Evolutionary conservation across 1,140 invertebrate species (phyloP).

Genomic region (Hirudo medicinalis): DNA sequence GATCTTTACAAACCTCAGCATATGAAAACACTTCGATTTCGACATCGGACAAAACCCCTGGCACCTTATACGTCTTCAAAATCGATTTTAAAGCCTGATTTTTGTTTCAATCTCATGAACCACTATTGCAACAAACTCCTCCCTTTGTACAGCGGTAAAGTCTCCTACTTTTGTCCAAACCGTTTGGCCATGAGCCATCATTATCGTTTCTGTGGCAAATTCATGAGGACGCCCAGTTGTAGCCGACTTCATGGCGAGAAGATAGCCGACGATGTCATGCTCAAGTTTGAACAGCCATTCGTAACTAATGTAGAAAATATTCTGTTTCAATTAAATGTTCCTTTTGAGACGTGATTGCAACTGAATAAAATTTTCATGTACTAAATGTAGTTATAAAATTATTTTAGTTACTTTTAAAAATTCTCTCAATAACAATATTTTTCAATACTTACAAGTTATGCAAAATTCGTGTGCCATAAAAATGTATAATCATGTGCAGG

Average conservation of each 20-base stretch:
- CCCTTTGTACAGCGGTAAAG: neutral
- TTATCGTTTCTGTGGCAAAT: conserved; percentile 12
- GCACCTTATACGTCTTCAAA: neutral
- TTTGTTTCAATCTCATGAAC: conserved; percentile 13
- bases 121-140: neutral
- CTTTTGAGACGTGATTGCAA: too few species aligned
- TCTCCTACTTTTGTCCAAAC: neutral
- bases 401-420: too few species aligned
- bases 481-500: too few species aligned
- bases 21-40: neutral
- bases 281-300: neutral
- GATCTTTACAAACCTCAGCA: neutral
- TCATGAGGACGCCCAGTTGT: neutral
- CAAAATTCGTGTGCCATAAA: too few species aligned
- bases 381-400: too few species aligned
- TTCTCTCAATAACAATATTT: too few species aligned
- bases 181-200: conserved; percentile 7
- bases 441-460: too few species aligned
- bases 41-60: neutral
- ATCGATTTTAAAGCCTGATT: neutral
- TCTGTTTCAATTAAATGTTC: too few species aligned
- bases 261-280: neutral
- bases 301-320: too few species aligned
- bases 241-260: neutral
- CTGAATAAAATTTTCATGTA: too few species aligned